Evolutionary conservation across 2,113 vertebrate genomes (phyloP).

Genomic region (Odontophorus gujanensis): DNA sequence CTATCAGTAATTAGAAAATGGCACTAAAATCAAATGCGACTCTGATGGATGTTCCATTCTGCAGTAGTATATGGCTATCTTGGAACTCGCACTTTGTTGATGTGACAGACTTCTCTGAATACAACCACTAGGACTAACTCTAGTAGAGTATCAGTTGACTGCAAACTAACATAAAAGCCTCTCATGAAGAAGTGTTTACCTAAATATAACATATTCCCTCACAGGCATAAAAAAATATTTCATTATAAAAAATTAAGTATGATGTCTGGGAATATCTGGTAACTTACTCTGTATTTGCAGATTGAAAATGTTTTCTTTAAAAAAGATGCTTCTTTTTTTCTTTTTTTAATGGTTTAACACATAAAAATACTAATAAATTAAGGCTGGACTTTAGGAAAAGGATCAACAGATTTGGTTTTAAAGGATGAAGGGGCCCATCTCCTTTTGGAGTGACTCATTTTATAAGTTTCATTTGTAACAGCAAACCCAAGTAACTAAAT

Average conservation of each 20-base stretch:
- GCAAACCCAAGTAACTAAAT: neutral
- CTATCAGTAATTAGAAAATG: neutral
- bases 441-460: neutral
- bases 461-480: neutral
- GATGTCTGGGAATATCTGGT: neutral
- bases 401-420: neutral
- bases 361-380: neutral
- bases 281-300: neutral
- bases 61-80: neutral
- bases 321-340: neutral
- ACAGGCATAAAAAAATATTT: neutral
- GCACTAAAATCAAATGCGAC: neutral
- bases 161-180: neutral
- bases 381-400: neutral
- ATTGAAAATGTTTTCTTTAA: neutral
- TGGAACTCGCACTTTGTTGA: neutral
- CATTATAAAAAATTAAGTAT: neutral
- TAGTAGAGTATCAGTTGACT: neutral
- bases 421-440: neutral
- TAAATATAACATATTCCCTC: neutral
- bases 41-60: neutral
- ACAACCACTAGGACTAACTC: neutral
- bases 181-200: neutral
- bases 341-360: neutral
- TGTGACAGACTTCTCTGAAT: neutral